Base-by-base conservation (phyloP, 2,113 vertebrate genomes). In the Rhizomys pruinosus region DNA sequence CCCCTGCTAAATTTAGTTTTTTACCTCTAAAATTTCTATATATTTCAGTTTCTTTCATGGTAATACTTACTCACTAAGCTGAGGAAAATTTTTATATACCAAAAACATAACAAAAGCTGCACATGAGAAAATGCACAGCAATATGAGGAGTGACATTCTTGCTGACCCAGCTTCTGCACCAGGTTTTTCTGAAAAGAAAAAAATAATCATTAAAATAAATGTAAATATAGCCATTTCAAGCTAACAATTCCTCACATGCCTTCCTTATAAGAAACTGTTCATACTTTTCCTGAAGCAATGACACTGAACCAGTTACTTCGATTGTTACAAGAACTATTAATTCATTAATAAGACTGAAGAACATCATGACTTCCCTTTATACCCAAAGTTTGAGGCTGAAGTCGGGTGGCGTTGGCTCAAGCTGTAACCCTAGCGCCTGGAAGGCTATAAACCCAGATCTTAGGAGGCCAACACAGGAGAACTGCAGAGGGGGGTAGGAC, bases 61-160 rank as follows among this genome's bases (percentile, higher is more conserved):
- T 69, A n/a, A 97, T 98, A 98, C 99, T 99, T 98, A 99, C 99
- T 99, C 99, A 87, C 98, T 99, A 96, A 99, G 99, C 92, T 99
- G 99, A 76, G 99, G 99, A 89, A 99, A 99, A 97, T 99, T 99
- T 97, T 98, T 99, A 97, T 99, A 99, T 76, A 99, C 99, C 89
- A 99, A 97, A 97, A 99, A 99, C 99, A 99, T 99, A 94, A 99
- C 96, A 80, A 98, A 99, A 96, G 99, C 99, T 92, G 99, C 98
- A 90, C 98, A 99, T 90, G 98, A 97, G 93, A 99, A 99, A 97
- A 99, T 98, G n/a, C 98, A 98, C 71, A 99, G 95, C 96, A 99
- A 97, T 96, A 99, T 99, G 88, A 99, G 99, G 74, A 99, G 98
- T 7, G 99, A 99, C 97, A 98, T 98, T 66, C 99, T 99, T 89